Conservation (phyloP, 2,797 vertebrate species). For the Borostomias antarcticus region DNA sequence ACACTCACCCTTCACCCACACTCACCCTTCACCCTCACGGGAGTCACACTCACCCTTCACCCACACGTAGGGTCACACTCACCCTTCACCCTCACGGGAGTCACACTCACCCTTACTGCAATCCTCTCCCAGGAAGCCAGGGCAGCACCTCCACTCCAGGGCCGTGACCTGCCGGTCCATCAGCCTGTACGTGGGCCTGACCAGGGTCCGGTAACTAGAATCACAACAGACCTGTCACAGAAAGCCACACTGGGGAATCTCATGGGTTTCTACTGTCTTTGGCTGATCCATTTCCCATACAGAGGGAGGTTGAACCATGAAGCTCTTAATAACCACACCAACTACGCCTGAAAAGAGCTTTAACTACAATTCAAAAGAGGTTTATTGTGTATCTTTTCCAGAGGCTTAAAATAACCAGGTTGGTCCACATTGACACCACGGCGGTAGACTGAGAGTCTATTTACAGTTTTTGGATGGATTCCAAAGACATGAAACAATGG, state of each 20-base stretch:
- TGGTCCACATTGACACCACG: not conserved
- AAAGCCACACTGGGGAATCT: not conserved
- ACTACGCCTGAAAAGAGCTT: not conserved
- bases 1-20: too few species aligned
- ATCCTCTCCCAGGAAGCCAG: slow-evolving; percentile 90
- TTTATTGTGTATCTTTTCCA: not conserved
- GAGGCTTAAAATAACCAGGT: not conserved
- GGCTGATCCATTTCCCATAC: too few species aligned
- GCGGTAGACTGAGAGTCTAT: not conserved
- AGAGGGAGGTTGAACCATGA: not conserved
- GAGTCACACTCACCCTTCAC: too few species aligned
- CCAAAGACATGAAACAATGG: slow-evolving; percentile 31
- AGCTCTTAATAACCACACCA: not conserved
- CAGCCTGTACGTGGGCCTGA: slow-evolving; percentile 89
- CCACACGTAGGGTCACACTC: too few species aligned
- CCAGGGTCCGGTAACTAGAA: slow-evolving; percentile 92
- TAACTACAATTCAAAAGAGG: not conserved
- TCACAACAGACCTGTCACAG: not conserved
- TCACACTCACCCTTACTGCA: slow-evolving; percentile 91
- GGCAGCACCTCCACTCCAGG: slow-evolving; percentile 95
- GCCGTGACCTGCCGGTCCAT: slow-evolving; percentile 89
- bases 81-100: too few species aligned
- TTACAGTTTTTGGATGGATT: slow-evolving; percentile 21
- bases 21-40: too few species aligned
- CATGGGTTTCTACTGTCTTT: too few species aligned